A percentile compares a stretch with the other conserved stretches of the same genome.
Evolutionary conservation across 2,113 vertebrate species (phyloP).

Genomic region (Leucosticte australis): DNA sequence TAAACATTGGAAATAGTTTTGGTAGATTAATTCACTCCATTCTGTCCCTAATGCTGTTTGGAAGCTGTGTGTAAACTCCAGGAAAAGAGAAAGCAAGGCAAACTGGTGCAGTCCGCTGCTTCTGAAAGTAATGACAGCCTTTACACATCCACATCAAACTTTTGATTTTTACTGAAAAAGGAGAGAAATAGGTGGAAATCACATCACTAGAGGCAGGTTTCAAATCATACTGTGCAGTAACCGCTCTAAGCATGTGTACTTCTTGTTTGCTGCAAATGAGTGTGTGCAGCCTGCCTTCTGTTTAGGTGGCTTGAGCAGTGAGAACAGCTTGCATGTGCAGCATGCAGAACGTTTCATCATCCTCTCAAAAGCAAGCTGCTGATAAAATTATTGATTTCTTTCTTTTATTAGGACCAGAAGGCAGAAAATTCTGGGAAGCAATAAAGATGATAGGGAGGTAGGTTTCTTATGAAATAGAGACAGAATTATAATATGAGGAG

Average conservation of each 20-base stretch:
- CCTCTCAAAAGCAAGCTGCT: neutral
- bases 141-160: fast-evolving
- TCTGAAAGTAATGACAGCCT: neutral
- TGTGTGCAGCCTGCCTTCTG: neutral
- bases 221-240: neutral
- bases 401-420: neutral
- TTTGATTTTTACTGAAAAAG: neutral
- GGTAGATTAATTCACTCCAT: neutral
- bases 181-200: neutral
- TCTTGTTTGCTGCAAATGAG: neutral
- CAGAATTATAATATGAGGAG: neutral
- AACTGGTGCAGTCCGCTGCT: neutral
- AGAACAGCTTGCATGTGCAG: neutral
- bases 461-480: neutral
- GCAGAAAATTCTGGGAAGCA: neutral
- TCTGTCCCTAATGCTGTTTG: neutral
- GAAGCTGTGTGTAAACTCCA: neutral
- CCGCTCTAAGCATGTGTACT: neutral
- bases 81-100: neutral
- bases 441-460: neutral
- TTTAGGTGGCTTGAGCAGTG: neutral
- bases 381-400: neutral
- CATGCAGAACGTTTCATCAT: neutral
- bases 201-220: neutral
- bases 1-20: neutral